phyloP scores from a whole-genome alignment of 2,797 vertebrate genomes.

The Amblyraja radiata region DNA sequence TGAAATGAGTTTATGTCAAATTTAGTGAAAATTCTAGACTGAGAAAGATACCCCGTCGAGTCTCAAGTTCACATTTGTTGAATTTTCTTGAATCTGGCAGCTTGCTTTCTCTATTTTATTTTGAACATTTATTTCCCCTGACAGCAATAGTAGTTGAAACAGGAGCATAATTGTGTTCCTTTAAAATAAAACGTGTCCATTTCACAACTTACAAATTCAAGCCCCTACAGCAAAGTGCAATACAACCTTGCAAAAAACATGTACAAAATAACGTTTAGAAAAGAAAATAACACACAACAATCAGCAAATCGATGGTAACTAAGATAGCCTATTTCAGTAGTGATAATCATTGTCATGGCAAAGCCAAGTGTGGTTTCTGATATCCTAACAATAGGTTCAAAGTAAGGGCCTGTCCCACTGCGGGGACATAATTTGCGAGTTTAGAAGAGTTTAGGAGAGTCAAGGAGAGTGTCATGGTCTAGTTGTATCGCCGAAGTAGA shows the following conservation, averaged over 20 bases:
- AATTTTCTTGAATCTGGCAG: neutral
- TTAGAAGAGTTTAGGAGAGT: too few species aligned
- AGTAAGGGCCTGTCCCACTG: neutral
- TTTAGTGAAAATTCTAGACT: neutral
- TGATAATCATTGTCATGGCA: neutral
- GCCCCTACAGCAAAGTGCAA: neutral
- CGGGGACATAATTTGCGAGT: too few species aligned
- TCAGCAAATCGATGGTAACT: neutral
- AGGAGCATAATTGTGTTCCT: neutral
- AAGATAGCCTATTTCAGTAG: neutral
- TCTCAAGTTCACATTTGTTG: neutral
- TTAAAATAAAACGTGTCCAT: conserved; percentile 8
- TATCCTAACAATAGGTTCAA: neutral
- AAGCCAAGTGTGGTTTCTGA: neutral
- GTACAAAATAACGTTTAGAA: neutral
- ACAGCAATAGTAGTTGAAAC: neutral
- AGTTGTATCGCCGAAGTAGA: too few species aligned
- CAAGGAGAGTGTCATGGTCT: too few species aligned
- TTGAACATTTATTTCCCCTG: neutral
- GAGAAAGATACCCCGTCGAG: neutral
- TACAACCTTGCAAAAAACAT: neutral
- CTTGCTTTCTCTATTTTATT: neutral
- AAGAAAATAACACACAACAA: neutral
- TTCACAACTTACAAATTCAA: neutral
- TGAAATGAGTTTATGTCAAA: neutral